Evolutionary conservation across 2,797 vertebrate species (phyloP), one percentile per base, ranked within the genome.

Genomic region (Chromis chromis): DNA sequence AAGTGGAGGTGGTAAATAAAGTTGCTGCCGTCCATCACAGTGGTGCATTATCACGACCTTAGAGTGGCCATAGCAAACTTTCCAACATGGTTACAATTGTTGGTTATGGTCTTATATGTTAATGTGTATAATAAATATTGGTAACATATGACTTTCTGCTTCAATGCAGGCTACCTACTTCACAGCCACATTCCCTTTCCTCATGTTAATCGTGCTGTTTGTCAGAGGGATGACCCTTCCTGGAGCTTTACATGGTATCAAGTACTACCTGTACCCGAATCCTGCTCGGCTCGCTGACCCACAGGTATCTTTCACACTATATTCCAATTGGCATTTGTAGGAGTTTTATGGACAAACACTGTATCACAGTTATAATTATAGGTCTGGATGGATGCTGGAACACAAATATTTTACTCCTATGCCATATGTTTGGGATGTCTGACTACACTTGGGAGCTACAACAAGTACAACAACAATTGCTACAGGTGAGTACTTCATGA

Each of bases 181-280:
- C 87, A 98, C 97, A 0, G 97, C 96, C 50, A 98, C 97, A 0
- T 98, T 97, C 70, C 97, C 97, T 4, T 97, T 96, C 19, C 5
- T 96, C 84, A 96, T 97, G 95, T 87, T 98, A 86, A 25, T 93
- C 0, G 94, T 97, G 77, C 94, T 98, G 77, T 86, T 98, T 28
- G 64, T 97, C 82, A 93, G 96, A 83, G 97, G 97, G 63, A 90
- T 98, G 44, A 96, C 96, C 0, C 91, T 98, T 59, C 97, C 97
- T 0, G 97, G 97, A 64, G 97, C 96, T 9, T 57, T 91, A 56
- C 92, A 94, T 25, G 97, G 97, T 65, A 96, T 98, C 85, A 94
- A 94, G 57, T 98, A 96, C 85, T 98, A 98, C 86, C 89, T 98
- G 82, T 96, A 97, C 77, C 97, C 97, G 46, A 93, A 97, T 86